Base-by-base conservation (phyloP, 2,888 invertebrate genomes). In the Ceriagrion tenellum region DNA sequence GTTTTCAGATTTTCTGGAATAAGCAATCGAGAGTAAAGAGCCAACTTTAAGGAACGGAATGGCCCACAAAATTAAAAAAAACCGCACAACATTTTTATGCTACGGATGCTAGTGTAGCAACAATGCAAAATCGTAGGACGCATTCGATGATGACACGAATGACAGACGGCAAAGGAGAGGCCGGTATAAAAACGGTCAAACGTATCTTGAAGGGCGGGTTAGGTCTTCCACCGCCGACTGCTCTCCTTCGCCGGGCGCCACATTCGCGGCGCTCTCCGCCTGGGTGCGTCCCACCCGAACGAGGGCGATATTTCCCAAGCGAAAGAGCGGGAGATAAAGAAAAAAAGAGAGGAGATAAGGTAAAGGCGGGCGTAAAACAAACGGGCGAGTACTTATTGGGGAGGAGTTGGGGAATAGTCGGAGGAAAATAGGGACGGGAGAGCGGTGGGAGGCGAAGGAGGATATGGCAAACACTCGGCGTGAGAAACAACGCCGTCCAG, bases 251-350 rank as follows among this genome's bases (percentile, higher is more conserved):
- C 26, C 26, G 12, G 26, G 10, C n/a, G 26, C n/a, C 26, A 10
- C 23, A 47, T 69, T 69, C 26, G 26, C 23, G 26, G 3, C n/a
- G 69, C 69, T 69, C 69, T 26, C 69, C 12, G 69, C 69, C 26
- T 35, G 30, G 81, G 35, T 35, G 30, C 35, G 81, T 81, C 81
- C 81, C 81, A 59, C 56, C 3, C n/a, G n/a, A 69, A 35, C 81
- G 81, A 81, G 35, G 81, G 35, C 81, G 81, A 81, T 81, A 81
- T 81, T 81, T 35, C 81, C 81, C 18, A 35, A 81, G 81, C 81
- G 81, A 81, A 81, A 35, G 81, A 81, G 81, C 81, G 35, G 59
- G 30, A 30, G 81, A 81, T 81, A 81, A 81, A 81, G 30, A 30
- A 63, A 74, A 74, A 30, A 69, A 35, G 16, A 81, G 81, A 81